Conservation (phyloP, 2,113 vertebrate genomes). For the Gavialis gangeticus region DNA sequence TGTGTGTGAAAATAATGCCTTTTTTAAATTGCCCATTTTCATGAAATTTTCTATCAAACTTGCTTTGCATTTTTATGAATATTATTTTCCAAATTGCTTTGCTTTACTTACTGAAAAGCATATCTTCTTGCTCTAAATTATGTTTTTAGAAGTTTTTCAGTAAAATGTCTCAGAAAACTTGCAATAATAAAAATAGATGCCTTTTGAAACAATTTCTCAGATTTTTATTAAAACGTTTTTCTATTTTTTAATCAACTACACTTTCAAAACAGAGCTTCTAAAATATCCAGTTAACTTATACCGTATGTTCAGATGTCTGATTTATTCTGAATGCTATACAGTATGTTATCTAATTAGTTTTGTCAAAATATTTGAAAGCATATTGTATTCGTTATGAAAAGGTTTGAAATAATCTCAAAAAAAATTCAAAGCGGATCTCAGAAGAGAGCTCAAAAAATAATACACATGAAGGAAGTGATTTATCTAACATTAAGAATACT, state of each 20-base stretch:
- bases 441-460: neutral
- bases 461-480: neutral
- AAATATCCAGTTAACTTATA: neutral
- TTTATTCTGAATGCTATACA: neutral
- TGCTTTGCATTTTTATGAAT: neutral
- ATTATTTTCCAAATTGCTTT: neutral
- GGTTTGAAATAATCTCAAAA: neutral
- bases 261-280: neutral
- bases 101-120: neutral
- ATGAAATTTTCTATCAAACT: accelerated
- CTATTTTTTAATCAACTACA: neutral
- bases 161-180: neutral
- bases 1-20: neutral
- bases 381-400: neutral
- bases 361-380: neutral
- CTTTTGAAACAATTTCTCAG: neutral
- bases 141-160: neutral
- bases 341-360: neutral
- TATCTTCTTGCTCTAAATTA: neutral
- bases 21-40: neutral
- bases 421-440: neutral
- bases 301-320: neutral
- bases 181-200: neutral
- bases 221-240: accelerated
- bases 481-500: neutral